Base-by-base conservation (phyloP, 2,113 vertebrate species). In the Tursiops truncatus region DNA sequence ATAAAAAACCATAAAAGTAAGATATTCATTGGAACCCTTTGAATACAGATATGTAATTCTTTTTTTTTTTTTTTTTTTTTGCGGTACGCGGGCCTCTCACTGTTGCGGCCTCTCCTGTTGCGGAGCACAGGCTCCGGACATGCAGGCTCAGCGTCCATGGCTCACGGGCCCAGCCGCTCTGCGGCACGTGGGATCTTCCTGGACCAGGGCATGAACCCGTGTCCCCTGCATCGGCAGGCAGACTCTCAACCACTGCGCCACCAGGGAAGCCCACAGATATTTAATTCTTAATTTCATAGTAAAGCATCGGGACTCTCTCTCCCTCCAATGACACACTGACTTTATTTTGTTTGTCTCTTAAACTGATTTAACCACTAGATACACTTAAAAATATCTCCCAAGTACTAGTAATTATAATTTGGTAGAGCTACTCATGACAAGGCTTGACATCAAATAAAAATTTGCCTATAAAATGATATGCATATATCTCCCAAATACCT, bases 281-380 rank as follows among this genome's bases (percentile, higher is more conserved):
- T 18, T 70, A 86, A 95, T 94, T 86, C 26, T 95, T 89, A 95
- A 96, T 73, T 84, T 95, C 47, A 63, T 82, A 41, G 38, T 26
- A 63, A 92, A 94, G 31, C 58, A 53, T 84, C 56, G 11, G 8
- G 47, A 12, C 33, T 65, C 3, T 8, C 50, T 8, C 7, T 73
- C 31, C 33, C 18, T 44, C 36, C 47, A 58, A 50, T 12, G 65
- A 85, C 20, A 84, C 10, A 62, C 74, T 73, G 28, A 82, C 15
- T 96, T 94, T 63, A 89, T 95, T 92, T 95, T 86, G 11, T 97
- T 92, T 89, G 28, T 88, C 47, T 68, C 92, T 92, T 97, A 53
- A 62, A 87, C 33, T 63, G 63, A 93, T 89, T 97, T 88, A 74
- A 73, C 41, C 95, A 85, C 89, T n/a, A 58, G 21, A 67, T 86